These are phyloP conservation scores for Eupithecia tripunctaria DNA, from an alignment of 2,888 invertebrate species.

Conservation along the genomic window DNA sequence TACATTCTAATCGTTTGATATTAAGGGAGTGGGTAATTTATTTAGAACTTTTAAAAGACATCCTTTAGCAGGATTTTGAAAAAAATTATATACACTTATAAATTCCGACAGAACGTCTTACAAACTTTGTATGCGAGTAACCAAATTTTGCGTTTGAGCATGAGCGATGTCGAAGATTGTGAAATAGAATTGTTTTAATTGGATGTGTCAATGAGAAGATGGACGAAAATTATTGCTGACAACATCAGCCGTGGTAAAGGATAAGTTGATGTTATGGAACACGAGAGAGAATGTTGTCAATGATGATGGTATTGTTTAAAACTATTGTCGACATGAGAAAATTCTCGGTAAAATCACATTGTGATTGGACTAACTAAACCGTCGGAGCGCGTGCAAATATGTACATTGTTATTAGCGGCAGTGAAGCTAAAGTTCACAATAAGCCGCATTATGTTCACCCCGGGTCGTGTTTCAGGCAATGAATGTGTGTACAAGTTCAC, in stretches of 20 bases:
- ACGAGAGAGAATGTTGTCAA: slow-evolving; percentile 5
- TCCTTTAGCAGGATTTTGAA: neutral
- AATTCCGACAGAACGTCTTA: neutral
- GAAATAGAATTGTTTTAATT: neutral
- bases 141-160: neutral
- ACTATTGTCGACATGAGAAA: slow-evolving; percentile 14
- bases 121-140: neutral
- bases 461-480: slow-evolving; percentile 48
- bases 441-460: slow-evolving; percentile 48
- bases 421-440: slow-evolving; percentile 52
- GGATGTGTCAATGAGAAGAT: neutral
- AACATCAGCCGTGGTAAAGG: slow-evolving; percentile 13
- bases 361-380: slow-evolving; percentile 21
- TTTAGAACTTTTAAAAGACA: neutral
- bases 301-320: slow-evolving; percentile 26
- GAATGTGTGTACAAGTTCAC: slow-evolving; percentile 55
- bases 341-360: slow-evolving; percentile 29
- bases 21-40: neutral
- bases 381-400: slow-evolving; percentile 38
- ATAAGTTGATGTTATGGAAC: slow-evolving; percentile 2
- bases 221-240: slow-evolving; percentile 8
- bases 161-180: neutral
- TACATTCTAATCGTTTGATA: slow-evolving; percentile 6
- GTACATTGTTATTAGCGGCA: slow-evolving; percentile 39
- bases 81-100: neutral